These are phyloP conservation scores for Meteorus cinctellus DNA, from an alignment of 2,888 invertebrate species.

Conservation along the genomic window DNA sequence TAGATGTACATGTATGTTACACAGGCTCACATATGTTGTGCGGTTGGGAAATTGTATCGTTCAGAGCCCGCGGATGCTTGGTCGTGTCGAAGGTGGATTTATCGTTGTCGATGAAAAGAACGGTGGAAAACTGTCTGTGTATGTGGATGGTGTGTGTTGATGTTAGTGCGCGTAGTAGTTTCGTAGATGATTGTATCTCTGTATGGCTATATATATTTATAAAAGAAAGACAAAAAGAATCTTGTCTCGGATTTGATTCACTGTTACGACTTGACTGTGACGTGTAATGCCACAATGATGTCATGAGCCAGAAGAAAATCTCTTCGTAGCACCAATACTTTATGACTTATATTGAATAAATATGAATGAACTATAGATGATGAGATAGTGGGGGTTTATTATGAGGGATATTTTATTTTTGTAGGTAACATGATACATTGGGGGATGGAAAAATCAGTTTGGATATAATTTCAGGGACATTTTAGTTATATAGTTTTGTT, in stretches of 20 bases:
- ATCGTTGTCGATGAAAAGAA: conserved; percentile 35
- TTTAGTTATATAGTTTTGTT: too few relatives aligned
- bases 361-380: background rate
- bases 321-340: conserved; percentile 6
- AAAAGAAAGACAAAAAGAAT: background rate
- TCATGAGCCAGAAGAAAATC: conserved; percentile 5
- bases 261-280: conserved; percentile 8
- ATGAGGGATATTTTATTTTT: too few relatives aligned
- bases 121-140: background rate
- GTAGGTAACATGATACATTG: too few relatives aligned
- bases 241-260: conserved; percentile 18
- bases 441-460: too few relatives aligned
- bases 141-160: background rate
- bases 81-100: conserved; percentile 39
- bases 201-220: too few relatives aligned
- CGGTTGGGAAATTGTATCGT: conserved; percentile 40
- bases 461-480: too few relatives aligned
- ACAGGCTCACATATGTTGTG: background rate
- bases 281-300: conserved; percentile 3
- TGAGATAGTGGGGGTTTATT: too few relatives aligned
- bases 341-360: conserved; percentile 18
- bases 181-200: background rate
- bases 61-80: conserved; percentile 35
- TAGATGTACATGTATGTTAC: background rate
- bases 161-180: background rate